Percentiles rank a stretch among this genome's conserved stretches.
Evolutionary conservation across 2,888 invertebrate species (phyloP).

Genomic region (Beris morrisii): DNA sequence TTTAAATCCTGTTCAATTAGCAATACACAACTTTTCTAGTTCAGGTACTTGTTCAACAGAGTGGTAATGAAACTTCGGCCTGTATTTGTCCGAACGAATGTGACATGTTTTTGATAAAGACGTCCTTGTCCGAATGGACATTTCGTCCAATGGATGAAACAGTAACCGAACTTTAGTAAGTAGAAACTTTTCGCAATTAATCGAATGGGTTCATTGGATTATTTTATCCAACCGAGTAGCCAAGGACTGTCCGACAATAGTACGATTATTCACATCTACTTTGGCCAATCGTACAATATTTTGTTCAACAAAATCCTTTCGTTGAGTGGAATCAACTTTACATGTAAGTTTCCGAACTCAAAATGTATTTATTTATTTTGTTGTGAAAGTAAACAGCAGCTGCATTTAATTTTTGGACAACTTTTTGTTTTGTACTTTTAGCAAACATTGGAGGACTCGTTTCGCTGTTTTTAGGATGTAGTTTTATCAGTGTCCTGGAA

Average conservation of each 20-base stretch:
- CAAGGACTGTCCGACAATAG: constrained; percentile 18
- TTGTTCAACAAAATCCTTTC: constrained; percentile 11
- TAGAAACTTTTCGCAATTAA: not conserved
- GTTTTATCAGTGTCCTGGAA: constrained; percentile 20
- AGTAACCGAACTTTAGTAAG: constrained; percentile 17
- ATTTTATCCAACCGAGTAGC: not conserved
- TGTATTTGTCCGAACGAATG: constrained; percentile 27
- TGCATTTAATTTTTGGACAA: not conserved
- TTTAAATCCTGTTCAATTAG: too few relatives aligned
- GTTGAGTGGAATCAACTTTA: constrained; percentile 8
- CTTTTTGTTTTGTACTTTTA: not conserved
- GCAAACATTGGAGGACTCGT: constrained; percentile 22
- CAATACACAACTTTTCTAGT: too few relatives aligned
- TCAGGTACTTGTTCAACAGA: constrained; percentile 14
- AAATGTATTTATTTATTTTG: not conserved
- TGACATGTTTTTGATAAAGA: constrained; percentile 29
- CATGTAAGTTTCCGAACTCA: constrained; percentile 6
- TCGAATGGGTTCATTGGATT: not conserved
- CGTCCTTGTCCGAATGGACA: constrained; percentile 21
- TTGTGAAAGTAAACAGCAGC: not conserved
- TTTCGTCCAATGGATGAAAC: constrained; percentile 14
- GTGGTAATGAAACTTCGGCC: constrained; percentile 12
- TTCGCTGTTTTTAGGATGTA: constrained; percentile 16
- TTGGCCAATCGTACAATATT: constrained; percentile 21
- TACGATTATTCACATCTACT: constrained; percentile 18